Evolutionary conservation across 2,113 vertebrate species (phyloP).

Genomic region (mouse (Mus musculus)): GRCm39 chr2:65060501-65061000

Average conservation of each 20-base stretch:
- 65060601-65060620: slow-evolving; percentile 35
- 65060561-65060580: background rate
- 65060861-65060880: background rate
- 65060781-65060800: slow-evolving; percentile 1
- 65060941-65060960: background rate
- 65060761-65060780: slow-evolving; percentile 22
- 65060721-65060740: slow-evolving; percentile 2
- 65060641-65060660: slow-evolving; percentile 35
- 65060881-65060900: slow-evolving; percentile 22
- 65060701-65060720: background rate
- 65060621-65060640: slow-evolving; percentile 21
- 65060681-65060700: background rate
- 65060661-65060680: slow-evolving; percentile 13
- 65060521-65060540: background rate
- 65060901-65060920: background rate
- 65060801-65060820: background rate
- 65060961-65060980: slow-evolving; percentile 20
- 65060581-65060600: slow-evolving; percentile 20
- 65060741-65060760: background rate
- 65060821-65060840: background rate
- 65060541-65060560: background rate
- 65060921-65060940: background rate
- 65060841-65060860: background rate
- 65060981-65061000: background rate
- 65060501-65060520: background rate